A percentile compares a stretch with the other conserved stretches of the same genome.
Evolutionary conservation across 1,140 invertebrate species (phyloP).

Genomic region (Formica exsecta): DNA sequence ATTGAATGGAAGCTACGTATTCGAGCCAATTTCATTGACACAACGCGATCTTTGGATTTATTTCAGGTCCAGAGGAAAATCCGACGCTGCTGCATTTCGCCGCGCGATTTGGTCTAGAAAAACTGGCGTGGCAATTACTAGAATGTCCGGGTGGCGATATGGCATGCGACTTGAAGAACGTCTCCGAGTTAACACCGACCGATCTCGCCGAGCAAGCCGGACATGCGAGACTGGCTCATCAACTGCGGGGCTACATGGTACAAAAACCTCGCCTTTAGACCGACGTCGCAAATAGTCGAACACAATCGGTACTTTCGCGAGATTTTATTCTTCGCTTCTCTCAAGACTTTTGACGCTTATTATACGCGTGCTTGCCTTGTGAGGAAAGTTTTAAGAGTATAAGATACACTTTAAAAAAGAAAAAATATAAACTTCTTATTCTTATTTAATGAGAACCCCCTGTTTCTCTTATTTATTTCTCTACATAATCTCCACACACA

Average conservation of each 20-base stretch:
- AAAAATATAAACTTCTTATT: not conserved
- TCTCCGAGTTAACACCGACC: slow-evolving; percentile 92
- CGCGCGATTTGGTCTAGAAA: slow-evolving; percentile 93
- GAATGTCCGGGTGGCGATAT: slow-evolving; percentile 94
- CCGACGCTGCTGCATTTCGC: slow-evolving; percentile 96
- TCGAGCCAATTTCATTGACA: slow-evolving; percentile 3
- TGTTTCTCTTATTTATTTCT: not conserved
- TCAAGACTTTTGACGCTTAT: not conserved
- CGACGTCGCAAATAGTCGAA: slow-evolving; percentile 67
- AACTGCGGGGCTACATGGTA: slow-evolving; percentile 92
- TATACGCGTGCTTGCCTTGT: not conserved
- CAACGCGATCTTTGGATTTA: not conserved
- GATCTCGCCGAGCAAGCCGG: slow-evolving; percentile 92
- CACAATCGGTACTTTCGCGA: slow-evolving; percentile 68
- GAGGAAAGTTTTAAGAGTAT: slow-evolving; percentile 3
- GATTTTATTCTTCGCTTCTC: slow-evolving; percentile 54
- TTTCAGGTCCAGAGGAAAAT: slow-evolving; percentile 91
- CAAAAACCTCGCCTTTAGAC: slow-evolving; percentile 74
- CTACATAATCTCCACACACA: not conserved
- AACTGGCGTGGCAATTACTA: slow-evolving; percentile 92
- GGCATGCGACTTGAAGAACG: slow-evolving; percentile 92
- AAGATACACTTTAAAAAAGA: not conserved
- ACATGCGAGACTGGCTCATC: slow-evolving; percentile 90
- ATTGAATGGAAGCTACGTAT: not conserved
- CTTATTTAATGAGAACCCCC: not conserved